Conservation (phyloP, 2,113 vertebrate genomes). For the Tamias sibiricus region DNA sequence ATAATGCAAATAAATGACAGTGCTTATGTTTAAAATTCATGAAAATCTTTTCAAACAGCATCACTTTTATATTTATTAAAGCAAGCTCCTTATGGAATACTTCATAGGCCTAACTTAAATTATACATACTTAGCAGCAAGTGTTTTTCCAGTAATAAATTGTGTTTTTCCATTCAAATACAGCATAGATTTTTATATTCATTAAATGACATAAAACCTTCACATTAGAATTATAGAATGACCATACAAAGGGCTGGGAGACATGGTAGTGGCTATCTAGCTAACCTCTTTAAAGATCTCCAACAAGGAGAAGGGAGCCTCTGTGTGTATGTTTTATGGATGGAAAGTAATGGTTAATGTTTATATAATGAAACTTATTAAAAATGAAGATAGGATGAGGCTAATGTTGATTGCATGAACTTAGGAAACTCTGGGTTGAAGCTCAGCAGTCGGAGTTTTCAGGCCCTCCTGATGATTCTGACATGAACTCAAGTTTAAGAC, state of each 20-base stretch:
- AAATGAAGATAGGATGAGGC: neutral
- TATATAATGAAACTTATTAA: neutral
- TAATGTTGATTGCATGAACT: neutral
- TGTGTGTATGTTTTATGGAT: neutral
- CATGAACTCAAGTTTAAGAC: neutral
- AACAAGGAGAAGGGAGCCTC: neutral
- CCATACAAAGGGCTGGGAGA: neutral
- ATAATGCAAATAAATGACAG: neutral
- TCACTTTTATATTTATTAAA: slow-evolving; percentile 1
- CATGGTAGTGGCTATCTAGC: neutral
- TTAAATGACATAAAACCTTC: slow-evolving; percentile 3
- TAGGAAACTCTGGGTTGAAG: neutral
- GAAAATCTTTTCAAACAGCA: slow-evolving; percentile 23
- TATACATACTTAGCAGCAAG: neutral
- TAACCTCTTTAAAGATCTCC: neutral
- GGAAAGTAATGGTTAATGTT: neutral
- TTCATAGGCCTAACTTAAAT: neutral
- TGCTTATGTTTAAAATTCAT: slow-evolving; percentile 8
- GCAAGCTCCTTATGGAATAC: neutral
- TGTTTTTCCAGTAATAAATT: slow-evolving; percentile 17
- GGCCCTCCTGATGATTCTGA: neutral
- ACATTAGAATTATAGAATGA: neutral
- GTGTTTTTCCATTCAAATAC: neutral
- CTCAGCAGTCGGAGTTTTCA: neutral
- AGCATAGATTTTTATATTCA: neutral